Evolutionary conservation across 2,113 vertebrate genomes (phyloP).

Genomic region (Brachirus orientalis): DNA sequence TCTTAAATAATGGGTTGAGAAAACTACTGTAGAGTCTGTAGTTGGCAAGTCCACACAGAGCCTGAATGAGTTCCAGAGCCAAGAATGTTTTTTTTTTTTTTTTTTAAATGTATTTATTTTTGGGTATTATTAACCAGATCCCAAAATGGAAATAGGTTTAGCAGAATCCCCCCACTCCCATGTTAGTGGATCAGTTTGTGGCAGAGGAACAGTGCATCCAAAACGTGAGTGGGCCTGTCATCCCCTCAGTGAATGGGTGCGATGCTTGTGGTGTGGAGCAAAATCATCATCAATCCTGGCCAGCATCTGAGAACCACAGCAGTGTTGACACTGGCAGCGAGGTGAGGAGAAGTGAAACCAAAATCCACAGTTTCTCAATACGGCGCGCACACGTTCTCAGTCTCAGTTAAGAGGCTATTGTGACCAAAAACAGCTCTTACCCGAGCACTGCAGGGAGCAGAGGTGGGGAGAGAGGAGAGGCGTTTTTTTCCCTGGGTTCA

Average conservation of each 20-base stretch:
- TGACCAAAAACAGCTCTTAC: constrained; percentile 54
- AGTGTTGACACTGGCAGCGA: constrained; percentile 73
- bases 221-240: constrained; percentile 61
- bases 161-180: constrained; percentile 22
- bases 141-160: constrained; percentile 34
- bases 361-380: constrained; percentile 62
- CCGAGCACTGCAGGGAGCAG: constrained; percentile 16
- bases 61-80: constrained; percentile 13
- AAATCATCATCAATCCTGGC: constrained; percentile 65
- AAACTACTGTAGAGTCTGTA: constrained; percentile 14
- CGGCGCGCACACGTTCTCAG: constrained; percentile 42
- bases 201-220: constrained; percentile 38
- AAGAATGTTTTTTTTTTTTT: constrained; percentile 20
- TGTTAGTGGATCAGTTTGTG: constrained; percentile 50
- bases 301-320: constrained; percentile 60
- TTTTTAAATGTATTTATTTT: too few species aligned
- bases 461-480: neutral
- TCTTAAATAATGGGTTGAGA: constrained; percentile 18
- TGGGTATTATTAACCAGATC: constrained; percentile 4
- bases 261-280: constrained; percentile 45
- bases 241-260: constrained; percentile 54
- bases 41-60: constrained; percentile 10
- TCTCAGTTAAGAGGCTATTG: constrained; percentile 51
- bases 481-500: constrained; percentile 7
- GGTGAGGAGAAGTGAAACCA: constrained; percentile 69